A percentile compares a stretch with the other conserved stretches of the same genome.
Conservation (phyloP, 2,113 vertebrate species). For the Vicugna pacos region DNA sequence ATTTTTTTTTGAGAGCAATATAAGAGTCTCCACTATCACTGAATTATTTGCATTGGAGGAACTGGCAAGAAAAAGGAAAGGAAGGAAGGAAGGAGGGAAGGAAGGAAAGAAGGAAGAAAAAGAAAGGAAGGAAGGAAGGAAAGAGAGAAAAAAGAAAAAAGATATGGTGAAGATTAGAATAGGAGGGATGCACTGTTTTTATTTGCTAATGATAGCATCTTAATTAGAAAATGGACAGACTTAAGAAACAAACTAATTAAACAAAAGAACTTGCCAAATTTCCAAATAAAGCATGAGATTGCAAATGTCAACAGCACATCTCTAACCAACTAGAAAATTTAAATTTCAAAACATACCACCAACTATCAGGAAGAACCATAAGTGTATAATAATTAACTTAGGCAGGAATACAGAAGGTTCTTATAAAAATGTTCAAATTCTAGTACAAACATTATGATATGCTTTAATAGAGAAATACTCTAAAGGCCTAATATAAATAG, state of each 20-base stretch:
- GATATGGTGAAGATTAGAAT: background rate
- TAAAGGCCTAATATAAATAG: background rate
- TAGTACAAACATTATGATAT: background rate
- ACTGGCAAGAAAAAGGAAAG: background rate
- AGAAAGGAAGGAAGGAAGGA: background rate
- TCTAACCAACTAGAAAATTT: background rate
- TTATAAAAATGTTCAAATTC: background rate
- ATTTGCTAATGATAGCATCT: background rate
- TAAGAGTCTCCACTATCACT: background rate
- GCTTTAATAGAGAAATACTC: background rate
- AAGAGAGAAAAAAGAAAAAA: background rate
- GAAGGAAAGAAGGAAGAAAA: background rate
- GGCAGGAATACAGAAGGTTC: background rate
- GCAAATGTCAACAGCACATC: background rate
- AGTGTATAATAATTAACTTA: background rate
- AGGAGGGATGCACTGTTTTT: background rate
- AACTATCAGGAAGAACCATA: background rate
- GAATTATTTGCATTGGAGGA: background rate
- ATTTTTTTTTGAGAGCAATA: background rate
- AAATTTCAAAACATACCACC: background rate
- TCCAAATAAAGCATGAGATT: background rate
- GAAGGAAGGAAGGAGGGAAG: background rate
- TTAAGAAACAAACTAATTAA: background rate
- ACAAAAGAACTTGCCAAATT: background rate
- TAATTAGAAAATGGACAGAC: background rate